Percentiles rank a stretch among this genome's conserved stretches.
These are phyloP conservation scores for Drosophila koepferae DNA, from an alignment of 2,888 invertebrate genomes.

Conservation along the genomic window DNA sequence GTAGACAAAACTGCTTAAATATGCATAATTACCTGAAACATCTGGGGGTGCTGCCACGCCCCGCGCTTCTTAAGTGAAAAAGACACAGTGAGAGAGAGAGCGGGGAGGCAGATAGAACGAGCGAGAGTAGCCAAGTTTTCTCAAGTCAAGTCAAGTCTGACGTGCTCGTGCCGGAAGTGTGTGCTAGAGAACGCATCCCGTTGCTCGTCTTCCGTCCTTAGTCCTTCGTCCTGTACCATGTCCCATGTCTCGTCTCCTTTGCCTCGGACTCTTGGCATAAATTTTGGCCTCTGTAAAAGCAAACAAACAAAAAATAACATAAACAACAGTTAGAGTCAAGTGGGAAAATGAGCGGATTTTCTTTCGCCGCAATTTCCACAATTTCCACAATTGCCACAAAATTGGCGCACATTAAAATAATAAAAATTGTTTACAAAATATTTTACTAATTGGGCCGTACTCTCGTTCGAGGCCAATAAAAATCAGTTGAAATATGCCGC, in stretches of 20 bases:
- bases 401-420: constrained; percentile 32
- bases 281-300: constrained; percentile 55
- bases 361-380: constrained; percentile 21
- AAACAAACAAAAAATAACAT: constrained; percentile 57
- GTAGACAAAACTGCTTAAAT: constrained; percentile 83
- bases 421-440: constrained; percentile 41
- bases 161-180: constrained; percentile 64
- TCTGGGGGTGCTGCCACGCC: constrained; percentile 38
- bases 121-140: constrained; percentile 38
- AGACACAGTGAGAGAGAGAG: neutral
- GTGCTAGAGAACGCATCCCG: constrained; percentile 48
- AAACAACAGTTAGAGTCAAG: constrained; percentile 35
- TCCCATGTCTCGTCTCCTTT: neutral
- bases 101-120: too few species aligned
- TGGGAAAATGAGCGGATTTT: constrained; percentile 28
- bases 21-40: constrained; percentile 83
- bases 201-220: neutral
- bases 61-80: constrained; percentile 1
- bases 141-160: constrained; percentile 35
- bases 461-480: constrained; percentile 43
- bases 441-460: constrained; percentile 33
- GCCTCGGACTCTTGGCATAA: constrained; percentile 41
- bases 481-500: constrained; percentile 66
- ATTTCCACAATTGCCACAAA: constrained; percentile 32
- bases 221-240: neutral